phyloP scores from a whole-genome alignment of 2,797 vertebrate species.

The Sebastes itinus region DNA sequence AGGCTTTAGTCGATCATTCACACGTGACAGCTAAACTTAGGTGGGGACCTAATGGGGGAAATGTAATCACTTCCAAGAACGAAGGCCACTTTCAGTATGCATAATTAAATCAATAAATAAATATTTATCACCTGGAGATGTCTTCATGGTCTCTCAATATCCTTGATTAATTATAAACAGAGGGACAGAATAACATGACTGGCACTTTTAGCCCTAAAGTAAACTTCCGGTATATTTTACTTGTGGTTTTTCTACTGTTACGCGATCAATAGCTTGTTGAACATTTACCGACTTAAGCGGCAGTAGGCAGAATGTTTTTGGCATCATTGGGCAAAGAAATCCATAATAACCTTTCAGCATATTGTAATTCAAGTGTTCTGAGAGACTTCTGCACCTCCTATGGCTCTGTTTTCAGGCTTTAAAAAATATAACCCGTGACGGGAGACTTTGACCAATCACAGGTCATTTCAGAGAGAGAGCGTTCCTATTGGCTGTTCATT shows the following conservation, averaged over 20 bases:
- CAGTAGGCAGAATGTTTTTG: too few relatives aligned
- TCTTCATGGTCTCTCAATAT: not conserved
- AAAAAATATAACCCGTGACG: too few relatives aligned
- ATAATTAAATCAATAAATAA: slow-evolving; percentile 8
- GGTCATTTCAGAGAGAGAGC: too few relatives aligned
- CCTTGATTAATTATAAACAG: not conserved
- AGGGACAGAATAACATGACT: not conserved
- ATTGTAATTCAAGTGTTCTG: too few relatives aligned
- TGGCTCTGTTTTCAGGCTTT: too few relatives aligned
- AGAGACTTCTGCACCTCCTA: too few relatives aligned
- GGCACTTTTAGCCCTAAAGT: not conserved
- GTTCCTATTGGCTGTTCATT: too few relatives aligned
- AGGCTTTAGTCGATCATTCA: slow-evolving; percentile 7
- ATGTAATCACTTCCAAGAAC: slow-evolving; percentile 5
- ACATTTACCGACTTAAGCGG: not conserved
- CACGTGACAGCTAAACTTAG: slow-evolving; percentile 2
- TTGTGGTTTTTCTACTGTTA: not conserved
- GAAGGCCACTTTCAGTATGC: not conserved
- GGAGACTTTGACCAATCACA: too few relatives aligned
- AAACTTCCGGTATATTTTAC: not conserved
- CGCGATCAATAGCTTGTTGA: not conserved
- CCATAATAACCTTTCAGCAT: too few relatives aligned
- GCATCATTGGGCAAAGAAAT: too few relatives aligned
- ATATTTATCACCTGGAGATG: slow-evolving; percentile 16
- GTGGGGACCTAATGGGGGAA: not conserved